Evolutionary conservation across 35 echinoderm and acorn worm genomes (phyloP).

Genomic region (Apostichopus parvimensis): DNA sequence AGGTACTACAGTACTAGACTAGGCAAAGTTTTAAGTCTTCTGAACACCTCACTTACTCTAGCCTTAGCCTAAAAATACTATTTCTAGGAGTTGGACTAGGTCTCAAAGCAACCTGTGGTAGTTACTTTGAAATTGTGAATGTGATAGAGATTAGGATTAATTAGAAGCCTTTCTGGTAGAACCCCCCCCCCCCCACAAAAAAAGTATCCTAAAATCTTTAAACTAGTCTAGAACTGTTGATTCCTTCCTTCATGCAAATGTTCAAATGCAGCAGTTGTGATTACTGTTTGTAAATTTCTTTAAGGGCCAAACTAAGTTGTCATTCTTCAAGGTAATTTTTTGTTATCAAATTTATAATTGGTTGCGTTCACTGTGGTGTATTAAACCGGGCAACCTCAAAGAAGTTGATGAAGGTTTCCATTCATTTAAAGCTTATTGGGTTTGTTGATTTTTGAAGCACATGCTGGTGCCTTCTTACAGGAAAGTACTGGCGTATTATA

Average conservation of each 20-base stretch:
- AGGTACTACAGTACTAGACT: too few relatives aligned
- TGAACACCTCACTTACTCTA: too few relatives aligned
- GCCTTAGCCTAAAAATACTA: too few relatives aligned
- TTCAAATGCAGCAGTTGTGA: constrained; percentile 23
- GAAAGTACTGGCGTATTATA: constrained; percentile 24
- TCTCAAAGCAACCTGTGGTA: too few relatives aligned
- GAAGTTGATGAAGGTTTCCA: background rate
- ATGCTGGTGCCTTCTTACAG: constrained; percentile 24
- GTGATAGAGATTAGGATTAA: too few relatives aligned
- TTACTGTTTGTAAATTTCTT: constrained; percentile 17
- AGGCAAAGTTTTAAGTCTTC: too few relatives aligned
- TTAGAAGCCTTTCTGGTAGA: too few relatives aligned
- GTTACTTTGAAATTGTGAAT: too few relatives aligned
- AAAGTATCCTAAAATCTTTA: too few relatives aligned
- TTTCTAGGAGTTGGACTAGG: too few relatives aligned
- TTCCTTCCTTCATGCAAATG: background rate
- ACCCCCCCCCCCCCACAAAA: too few relatives aligned
- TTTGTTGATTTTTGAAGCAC: constrained; percentile 35
- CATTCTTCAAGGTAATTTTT: constrained; percentile 20
- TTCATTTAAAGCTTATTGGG: constrained; percentile 54
- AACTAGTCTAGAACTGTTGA: background rate
- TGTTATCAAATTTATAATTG: constrained; percentile 41
- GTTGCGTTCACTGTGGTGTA: background rate
- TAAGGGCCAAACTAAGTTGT: constrained; percentile 24
- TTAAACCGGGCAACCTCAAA: background rate